Evolutionary conservation across 2,888 invertebrate genomes (phyloP), one percentile per base, ranked within the genome.

Genomic region (Stramonita haemastoma): DNA sequence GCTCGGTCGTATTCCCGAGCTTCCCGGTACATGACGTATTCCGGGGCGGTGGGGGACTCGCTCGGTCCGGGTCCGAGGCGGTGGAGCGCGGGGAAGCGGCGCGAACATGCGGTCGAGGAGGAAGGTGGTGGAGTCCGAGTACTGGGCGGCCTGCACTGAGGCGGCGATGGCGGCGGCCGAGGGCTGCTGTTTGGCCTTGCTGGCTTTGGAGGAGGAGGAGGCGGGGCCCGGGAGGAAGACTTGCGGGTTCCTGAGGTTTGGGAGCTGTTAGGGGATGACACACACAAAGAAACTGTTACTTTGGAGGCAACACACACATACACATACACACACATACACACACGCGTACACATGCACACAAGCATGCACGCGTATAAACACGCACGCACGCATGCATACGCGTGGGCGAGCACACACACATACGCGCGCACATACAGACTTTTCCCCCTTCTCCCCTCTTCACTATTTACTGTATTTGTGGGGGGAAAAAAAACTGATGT

Each of bases 61-160:
- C 87, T 87, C 26, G 19, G 34, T 36, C 26, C 57, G 8, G 85
- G 60, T 73, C 60, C 19, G n/a, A 29, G 15, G 89, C 83, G n/a
- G 32, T 13, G n/a, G 83, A 56, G 22, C 86, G 32, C 1, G 86
- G 86, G 19, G 77, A 73, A n/a, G 70, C 90, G 0, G 60, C 73
- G 73, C 93, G 90, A 95, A 94, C 94, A 94, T 95, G 92, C 94
- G 94, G 91, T 94, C 94, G 79, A 94, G 93, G 46, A 94, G 93
- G 91, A 93, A 94, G 1, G 93, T 91, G 6, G 94, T 93, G 87
- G 93, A 92, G 89, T 94, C 93, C 79, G 92, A 90, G 77, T 87
- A 91, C 66, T 90, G 89, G 29, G 88, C 70, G 17, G 83, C 79
- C 60, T 89, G 90, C 17, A 89, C 81, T 36, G 91, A 87, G 19